Evolutionary conservation across 2,888 invertebrate genomes (phyloP).

Genomic region (Scaeva pyrastri): DNA sequence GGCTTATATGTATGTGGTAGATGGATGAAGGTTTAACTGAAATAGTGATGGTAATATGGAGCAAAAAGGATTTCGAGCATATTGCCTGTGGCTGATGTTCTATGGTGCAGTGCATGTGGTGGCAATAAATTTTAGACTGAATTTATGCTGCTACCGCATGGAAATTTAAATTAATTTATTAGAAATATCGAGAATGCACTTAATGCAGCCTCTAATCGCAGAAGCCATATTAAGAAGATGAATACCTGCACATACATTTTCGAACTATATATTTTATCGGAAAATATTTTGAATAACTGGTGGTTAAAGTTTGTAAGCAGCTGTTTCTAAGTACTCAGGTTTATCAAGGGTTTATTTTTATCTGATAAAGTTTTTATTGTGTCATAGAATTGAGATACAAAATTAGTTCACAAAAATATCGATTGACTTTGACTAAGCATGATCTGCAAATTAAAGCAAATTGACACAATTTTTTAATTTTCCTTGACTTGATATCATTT

Average conservation of each 20-base stretch:
- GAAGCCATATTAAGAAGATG: not conserved
- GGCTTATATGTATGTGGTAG: too few relatives aligned
- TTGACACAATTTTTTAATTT: too few relatives aligned
- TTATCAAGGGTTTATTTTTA: too few relatives aligned
- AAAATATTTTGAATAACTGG: not conserved
- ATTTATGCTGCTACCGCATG: not conserved
- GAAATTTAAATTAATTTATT: slow-evolving; percentile 11
- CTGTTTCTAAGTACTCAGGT: not conserved
- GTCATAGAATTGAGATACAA: too few relatives aligned
- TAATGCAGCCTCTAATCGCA: slow-evolving; percentile 9
- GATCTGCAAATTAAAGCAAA: too few relatives aligned
- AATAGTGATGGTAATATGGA: not conserved
- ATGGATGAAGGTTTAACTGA: too few relatives aligned
- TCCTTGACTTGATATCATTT: too few relatives aligned
- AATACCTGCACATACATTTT: not conserved
- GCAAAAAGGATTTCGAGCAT: not conserved
- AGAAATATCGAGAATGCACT: not conserved
- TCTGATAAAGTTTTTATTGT: too few relatives aligned
- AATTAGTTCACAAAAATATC: not conserved
- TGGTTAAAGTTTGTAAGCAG: not conserved
- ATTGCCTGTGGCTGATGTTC: not conserved
- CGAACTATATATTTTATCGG: not conserved
- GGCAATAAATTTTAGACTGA: not conserved
- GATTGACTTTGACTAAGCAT: too few relatives aligned
- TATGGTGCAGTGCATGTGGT: not conserved